Conservation (phyloP, 1,140 invertebrate genomes). For the Vanessa atalanta region DNA sequence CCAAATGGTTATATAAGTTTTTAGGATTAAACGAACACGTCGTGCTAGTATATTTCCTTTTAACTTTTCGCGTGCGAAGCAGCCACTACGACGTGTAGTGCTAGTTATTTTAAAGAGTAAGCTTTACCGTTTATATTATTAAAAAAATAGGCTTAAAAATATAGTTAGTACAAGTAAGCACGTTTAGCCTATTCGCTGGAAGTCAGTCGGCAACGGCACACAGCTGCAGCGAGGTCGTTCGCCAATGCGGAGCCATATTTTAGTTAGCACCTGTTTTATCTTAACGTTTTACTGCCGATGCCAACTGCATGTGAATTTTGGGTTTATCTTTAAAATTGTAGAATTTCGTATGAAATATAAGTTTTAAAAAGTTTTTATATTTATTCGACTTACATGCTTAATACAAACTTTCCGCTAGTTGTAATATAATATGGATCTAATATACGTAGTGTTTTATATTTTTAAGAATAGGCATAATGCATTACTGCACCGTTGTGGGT, state of each 20-base stretch:
- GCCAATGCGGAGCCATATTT: constrained; percentile 64
- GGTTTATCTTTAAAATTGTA: constrained; percentile 12
- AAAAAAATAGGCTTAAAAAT: background rate
- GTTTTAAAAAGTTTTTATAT: background rate
- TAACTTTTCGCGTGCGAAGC: no score
- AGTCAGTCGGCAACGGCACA: constrained; percentile 18
- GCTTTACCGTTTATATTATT: background rate
- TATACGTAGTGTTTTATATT: no score
- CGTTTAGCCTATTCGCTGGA: background rate
- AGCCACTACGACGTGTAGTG: no score
- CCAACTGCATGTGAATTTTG: constrained; percentile 26
- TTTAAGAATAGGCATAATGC: no score
- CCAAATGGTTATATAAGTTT: no score
- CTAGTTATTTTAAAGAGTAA: background rate
- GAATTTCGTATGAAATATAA: background rate
- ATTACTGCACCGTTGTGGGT: no score
- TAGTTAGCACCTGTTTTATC: constrained; percentile 66
- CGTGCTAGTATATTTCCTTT: no score
- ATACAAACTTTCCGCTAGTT: no score
- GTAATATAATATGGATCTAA: no score
- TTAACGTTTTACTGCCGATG: constrained; percentile 23
- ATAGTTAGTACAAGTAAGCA: background rate
- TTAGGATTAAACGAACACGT: no score
- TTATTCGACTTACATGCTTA: no score
- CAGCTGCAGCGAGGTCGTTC: constrained; percentile 54